Conservation (phyloP, 1,140 invertebrate genomes). For the Aethina tumida region DNA sequence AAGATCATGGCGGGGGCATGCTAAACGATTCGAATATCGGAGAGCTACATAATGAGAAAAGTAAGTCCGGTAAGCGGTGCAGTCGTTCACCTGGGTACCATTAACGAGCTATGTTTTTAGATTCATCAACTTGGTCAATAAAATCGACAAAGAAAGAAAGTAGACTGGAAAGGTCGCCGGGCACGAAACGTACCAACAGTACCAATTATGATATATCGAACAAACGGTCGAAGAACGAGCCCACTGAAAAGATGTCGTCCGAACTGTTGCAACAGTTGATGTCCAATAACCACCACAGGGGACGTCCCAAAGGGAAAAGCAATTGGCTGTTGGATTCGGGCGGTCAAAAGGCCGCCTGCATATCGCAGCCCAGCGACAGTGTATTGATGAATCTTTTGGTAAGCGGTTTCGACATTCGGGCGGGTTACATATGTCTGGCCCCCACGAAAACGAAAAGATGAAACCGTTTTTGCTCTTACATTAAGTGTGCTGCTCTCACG, state of each 20-base stretch:
- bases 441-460: constrained; percentile 41
- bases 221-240: constrained; percentile 29
- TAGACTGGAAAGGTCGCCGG: constrained; percentile 13
- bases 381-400: constrained; percentile 86
- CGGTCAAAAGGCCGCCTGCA: constrained; percentile 30
- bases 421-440: constrained; percentile 76
- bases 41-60: constrained; percentile 23
- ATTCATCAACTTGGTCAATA: constrained; percentile 9
- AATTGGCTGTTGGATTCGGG: constrained; percentile 31
- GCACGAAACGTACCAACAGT: constrained; percentile 27
- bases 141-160: constrained; percentile 13
- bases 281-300: constrained; percentile 34
- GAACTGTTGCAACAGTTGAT: constrained; percentile 43
- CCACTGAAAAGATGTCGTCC: constrained; percentile 33
- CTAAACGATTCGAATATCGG: constrained; percentile 28
- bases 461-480: no score
- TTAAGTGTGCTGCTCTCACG: no score
- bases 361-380: constrained; percentile 49
- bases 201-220: constrained; percentile 22
- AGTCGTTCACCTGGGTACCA: no score
- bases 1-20: constrained; percentile 39
- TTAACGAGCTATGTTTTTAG: constrained; percentile 18
- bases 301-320: constrained; percentile 24
- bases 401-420: constrained; percentile 83
- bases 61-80: constrained; percentile 18